These are phyloP conservation scores for Zophobas atratus DNA, from an alignment of 1,140 invertebrate species.

Conservation along the genomic window DNA sequence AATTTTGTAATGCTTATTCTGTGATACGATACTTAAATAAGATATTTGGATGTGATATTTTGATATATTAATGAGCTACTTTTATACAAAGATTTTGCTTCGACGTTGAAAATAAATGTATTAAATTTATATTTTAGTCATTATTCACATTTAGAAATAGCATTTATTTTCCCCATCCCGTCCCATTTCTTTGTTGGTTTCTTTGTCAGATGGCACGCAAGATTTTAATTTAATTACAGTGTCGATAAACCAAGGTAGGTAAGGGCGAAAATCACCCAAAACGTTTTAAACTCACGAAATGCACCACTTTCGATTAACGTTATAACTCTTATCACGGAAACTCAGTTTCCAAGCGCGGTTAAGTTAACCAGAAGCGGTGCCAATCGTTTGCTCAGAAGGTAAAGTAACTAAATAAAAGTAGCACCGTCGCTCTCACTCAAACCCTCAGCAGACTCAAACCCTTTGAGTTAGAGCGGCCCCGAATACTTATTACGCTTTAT, in stretches of 20 bases:
- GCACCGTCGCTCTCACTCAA: constrained; percentile 25
- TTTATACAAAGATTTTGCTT: constrained; percentile 38
- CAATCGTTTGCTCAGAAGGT: constrained; percentile 21
- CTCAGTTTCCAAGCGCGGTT: constrained; percentile 1
- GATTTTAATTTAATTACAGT: constrained; percentile 3
- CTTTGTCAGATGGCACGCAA: constrained; percentile 1
- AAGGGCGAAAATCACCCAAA: constrained; percentile 2
- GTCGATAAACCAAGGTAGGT: constrained; percentile 20
- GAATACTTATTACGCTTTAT: constrained; percentile 46
- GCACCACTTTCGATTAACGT: constrained; percentile 31
- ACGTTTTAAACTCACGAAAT: constrained; percentile 29
- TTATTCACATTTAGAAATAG: constrained; percentile 60
- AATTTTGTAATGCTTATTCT: constrained; percentile 17
- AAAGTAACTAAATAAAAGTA: constrained; percentile 40
- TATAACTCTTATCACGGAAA: constrained; percentile 2
- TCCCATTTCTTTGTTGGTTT: constrained; percentile 43
- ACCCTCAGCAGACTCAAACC: constrained; percentile 8
- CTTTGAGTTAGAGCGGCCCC: constrained; percentile 21
- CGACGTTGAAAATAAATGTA: constrained; percentile 55
- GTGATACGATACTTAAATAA: constrained; percentile 26
- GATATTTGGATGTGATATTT: constrained; percentile 32
- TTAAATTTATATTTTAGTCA: constrained; percentile 58
- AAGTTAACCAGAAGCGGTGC: constrained; percentile 27
- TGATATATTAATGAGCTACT: constrained; percentile 27
- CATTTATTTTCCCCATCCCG: constrained; percentile 50